Percentiles rank a stretch among this genome's conserved stretches.
phyloP scores from a whole-genome alignment of 2,113 vertebrate genomes.

The Apodemus speciosus region DNA sequence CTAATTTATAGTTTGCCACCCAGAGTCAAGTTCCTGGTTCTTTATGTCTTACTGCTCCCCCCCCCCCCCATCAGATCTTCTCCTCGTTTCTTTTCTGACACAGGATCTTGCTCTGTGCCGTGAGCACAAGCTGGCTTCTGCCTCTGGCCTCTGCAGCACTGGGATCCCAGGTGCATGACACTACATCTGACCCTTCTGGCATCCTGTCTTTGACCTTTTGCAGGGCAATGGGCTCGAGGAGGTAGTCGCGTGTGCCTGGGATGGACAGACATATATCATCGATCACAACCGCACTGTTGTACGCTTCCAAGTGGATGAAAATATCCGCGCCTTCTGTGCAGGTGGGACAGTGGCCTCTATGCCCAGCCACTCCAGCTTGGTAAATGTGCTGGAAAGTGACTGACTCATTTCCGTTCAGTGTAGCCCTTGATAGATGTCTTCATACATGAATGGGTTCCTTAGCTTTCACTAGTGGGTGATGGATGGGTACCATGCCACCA shows the following conservation, averaged over 20 bases:
- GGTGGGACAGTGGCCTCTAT: conserved; percentile 82
- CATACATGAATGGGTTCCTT: background rate
- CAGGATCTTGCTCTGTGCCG: background rate
- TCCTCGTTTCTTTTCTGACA: background rate
- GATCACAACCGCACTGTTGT: conserved; percentile 95
- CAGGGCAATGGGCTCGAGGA: conserved; percentile 97
- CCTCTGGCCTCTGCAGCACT: background rate
- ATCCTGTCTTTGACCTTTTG: conserved; percentile 42
- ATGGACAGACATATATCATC: conserved; percentile 98
- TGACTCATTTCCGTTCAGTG: rapidly evolving
- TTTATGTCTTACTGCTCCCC: background rate
- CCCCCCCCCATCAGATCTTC: background rate
- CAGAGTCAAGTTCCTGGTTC: background rate
- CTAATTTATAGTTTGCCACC: background rate
- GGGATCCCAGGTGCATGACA: background rate
- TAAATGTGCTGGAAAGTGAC: background rate
- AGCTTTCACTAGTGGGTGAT: background rate
- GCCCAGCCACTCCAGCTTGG: background rate
- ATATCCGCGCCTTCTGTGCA: conserved; percentile 97
- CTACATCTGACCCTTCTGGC: too few relatives aligned
- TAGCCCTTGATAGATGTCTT: background rate
- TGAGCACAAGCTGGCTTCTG: background rate
- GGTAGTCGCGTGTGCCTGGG: conserved; percentile 98
- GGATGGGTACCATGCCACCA: background rate
- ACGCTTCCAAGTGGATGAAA: conserved; percentile 98